Evolutionary conservation across 1,140 invertebrate genomes (phyloP).

Genomic region (Whitmania pigra): DNA sequence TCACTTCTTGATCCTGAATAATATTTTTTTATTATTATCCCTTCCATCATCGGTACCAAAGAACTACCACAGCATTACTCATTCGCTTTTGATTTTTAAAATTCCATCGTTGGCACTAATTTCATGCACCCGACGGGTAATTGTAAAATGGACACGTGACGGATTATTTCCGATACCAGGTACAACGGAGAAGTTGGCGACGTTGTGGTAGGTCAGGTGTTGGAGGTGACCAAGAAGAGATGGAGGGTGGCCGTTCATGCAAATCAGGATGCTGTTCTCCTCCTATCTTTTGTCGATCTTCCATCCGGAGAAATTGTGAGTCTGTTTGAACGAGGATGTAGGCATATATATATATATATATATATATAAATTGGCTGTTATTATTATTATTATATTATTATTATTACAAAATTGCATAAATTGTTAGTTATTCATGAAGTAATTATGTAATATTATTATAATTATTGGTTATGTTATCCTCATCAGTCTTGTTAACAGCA

Average conservation of each 20-base stretch:
- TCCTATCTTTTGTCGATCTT: conserved; percentile 85
- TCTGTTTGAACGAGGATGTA: conserved; percentile 16
- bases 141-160: too few relatives aligned
- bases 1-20: not conserved
- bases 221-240: conserved; percentile 65
- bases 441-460: not conserved
- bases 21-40: not conserved
- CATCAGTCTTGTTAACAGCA: not conserved
- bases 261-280: conserved; percentile 70
- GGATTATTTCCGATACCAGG: conserved; percentile 25
- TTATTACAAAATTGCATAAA: too few relatives aligned
- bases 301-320: conserved; percentile 84
- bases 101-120: not conserved
- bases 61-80: not conserved
- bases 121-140: not conserved
- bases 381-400: too few relatives aligned
- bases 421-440: not conserved
- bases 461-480: not conserved
- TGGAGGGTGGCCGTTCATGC: conserved; percentile 84
- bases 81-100: not conserved
- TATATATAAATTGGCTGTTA: not conserved
- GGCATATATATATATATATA: too few relatives aligned
- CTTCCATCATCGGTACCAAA: not conserved
- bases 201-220: conserved; percentile 83
- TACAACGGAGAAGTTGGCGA: conserved; percentile 80